Base-by-base conservation (phyloP, 2,113 vertebrate genomes). In the Phalacrocorax pelagicus region DNA sequence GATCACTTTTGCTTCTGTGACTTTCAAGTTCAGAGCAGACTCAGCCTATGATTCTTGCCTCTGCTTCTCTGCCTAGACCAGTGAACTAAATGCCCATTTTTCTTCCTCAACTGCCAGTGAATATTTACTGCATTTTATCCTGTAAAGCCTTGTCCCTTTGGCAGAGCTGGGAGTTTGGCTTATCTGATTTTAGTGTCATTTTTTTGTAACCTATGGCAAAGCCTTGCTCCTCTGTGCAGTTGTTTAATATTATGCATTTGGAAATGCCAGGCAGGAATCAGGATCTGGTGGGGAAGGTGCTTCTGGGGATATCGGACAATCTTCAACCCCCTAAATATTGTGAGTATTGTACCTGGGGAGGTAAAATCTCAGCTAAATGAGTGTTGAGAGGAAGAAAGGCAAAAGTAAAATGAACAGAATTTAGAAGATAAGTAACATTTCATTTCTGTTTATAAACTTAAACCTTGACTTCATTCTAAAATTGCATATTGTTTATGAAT, bases 11-110 rank as follows among this genome's bases (percentile, higher is more conserved):
- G n/a, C 72, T 73, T 86, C 81, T 88, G 32, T 81, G 83, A 46
- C 92, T 96, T 88, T 66, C 54, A 79, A 69, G 82, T 92, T 86
- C 86, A 89, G 82, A 75, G 69, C 69, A 94, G 80, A 92, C 94
- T 94, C 94, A 86, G 90, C 75, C 80, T 81, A 57, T 78, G 92
- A 47, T 93, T 96, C 69, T 90, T 88, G 54, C 67, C 59, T 94
- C 63, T 80, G 65, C 69, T 92, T 57, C 55, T 83, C 59, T 90
- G 59, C 86, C 84, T 57, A 72, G 66, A 51, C 47, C 74, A 88
- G 34, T 67, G 88, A 81, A 74, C 75, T 81, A 88, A 90, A 57
- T 36, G 26, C 59, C 63, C 44, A 32, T 90, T 93, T 92, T 78
- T 86, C 80, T 94, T 94, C 51, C 36, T 84, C 67, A 54, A 0